Percentiles rank a stretch among this genome's conserved stretches.
Evolutionary conservation across 2,888 invertebrate genomes (phyloP).

Genomic region (Dryadula phaetusa): DNA sequence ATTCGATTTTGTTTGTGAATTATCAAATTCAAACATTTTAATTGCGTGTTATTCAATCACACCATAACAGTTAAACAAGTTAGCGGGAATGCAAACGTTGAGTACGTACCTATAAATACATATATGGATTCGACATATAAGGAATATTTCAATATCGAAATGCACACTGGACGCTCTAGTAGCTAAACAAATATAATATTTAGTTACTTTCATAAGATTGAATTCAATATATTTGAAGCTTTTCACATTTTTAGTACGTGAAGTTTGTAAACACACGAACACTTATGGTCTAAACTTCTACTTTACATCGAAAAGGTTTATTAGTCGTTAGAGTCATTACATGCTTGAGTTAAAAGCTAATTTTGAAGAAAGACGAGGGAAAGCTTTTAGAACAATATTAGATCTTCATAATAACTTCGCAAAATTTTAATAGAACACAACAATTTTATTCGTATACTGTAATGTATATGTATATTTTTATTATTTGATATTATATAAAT

Average conservation of each 20-base stretch:
- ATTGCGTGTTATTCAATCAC: conserved; percentile 17
- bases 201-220: not conserved
- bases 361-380: conserved; percentile 18
- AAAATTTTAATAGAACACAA: not conserved
- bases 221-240: not conserved
- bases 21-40: conserved; percentile 7
- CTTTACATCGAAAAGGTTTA: not conserved
- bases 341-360: conserved; percentile 13
- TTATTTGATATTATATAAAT: too few species aligned
- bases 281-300: not conserved
- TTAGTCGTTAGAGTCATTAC: conserved; percentile 13
- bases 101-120: not conserved
- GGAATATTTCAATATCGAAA: conserved; percentile 13
- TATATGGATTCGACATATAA: not conserved
- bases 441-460: not conserved
- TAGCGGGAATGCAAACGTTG: not conserved
- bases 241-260: not conserved
- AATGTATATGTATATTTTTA: too few species aligned
- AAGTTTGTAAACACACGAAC: not conserved
- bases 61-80: conserved; percentile 11
- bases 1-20: not conserved
- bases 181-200: not conserved
- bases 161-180: not conserved
- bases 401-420: conserved; percentile 13
- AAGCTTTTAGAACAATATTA: conserved; percentile 28